Evolutionary conservation across 2,888 invertebrate species (phyloP).

Genomic region (Clepsis dumicolana): DNA sequence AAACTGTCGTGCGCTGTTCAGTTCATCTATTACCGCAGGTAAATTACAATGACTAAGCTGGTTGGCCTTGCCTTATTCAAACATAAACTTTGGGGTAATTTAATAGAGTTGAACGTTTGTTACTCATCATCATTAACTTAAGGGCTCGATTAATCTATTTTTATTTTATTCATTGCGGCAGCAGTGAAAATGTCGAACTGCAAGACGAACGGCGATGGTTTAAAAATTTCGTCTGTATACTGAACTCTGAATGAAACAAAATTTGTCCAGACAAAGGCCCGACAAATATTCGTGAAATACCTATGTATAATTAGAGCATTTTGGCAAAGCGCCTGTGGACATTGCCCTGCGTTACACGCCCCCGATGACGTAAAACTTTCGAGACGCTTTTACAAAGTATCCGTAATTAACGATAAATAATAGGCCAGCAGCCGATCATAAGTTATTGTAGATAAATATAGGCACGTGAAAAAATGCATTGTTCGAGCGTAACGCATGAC

Average conservation of each 20-base stretch:
- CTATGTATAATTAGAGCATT: constrained; percentile 48
- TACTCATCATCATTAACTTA: constrained; percentile 21
- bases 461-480: constrained; percentile 3
- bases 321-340: constrained; percentile 62
- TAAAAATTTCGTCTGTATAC: constrained; percentile 16
- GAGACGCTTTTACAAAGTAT: constrained; percentile 20
- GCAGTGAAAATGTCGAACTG: background rate
- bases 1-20: constrained; percentile 55
- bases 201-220: constrained; percentile 11
- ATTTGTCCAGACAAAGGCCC: constrained; percentile 36
- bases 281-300: constrained; percentile 24
- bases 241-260: constrained; percentile 27
- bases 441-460: background rate
- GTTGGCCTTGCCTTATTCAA: constrained; percentile 33
- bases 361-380: constrained; percentile 60
- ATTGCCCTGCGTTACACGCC: constrained; percentile 68
- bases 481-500: background rate
- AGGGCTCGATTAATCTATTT: constrained; percentile 15
- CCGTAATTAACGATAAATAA: constrained; percentile 4
- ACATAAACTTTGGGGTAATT: constrained; percentile 34
- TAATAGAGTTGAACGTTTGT: constrained; percentile 24
- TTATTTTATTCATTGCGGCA: background rate
- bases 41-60: constrained; percentile 45
- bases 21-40: constrained; percentile 51
- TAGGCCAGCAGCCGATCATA: background rate